Base-by-base conservation (phyloP, 2,888 invertebrate genomes). In the Scaptomyza reducta region DNA sequence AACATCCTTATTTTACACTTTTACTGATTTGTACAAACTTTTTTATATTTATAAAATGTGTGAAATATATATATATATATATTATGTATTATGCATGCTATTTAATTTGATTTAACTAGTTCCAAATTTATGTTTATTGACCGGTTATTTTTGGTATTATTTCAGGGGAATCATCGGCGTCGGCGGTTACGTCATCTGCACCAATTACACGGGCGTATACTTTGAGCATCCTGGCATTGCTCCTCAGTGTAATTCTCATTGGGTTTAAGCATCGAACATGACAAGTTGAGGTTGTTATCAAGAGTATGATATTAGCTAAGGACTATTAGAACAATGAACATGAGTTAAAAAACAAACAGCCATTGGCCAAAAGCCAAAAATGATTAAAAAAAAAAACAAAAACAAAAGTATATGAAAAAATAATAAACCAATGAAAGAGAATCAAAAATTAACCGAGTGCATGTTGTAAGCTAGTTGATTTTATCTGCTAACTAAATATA, bases 161-260 rank as follows among this genome's bases (percentile, higher is more conserved):
- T 53, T 45, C 46, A 91, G 91, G 91, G 63, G 91, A 91, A 88
- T 91, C 91, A 47, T 91, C 91, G 55, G 91, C 91, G 55, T 91
- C 91, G 49, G 92, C 91, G 59, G 91, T 92, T 16, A 91, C 91
- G 70, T 91, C 91, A 78, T 88, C 91, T 69, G 90, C 91, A 61
- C 84, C 91, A 45, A 85, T 86, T 59, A 88, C 88, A 45, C 88
- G 86, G 66, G 89, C 89, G 18, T 90, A 89, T 66, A 86, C 89
- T 29, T 75, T 89, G 55, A 81, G 88, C 71, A 79, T 89, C 51
- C 67, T 90, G 71, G 87, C 80, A 22, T 74, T 90, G 76, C 67
- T 90, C 13, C 74, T 88, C 59, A 84, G 90, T 63, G 79, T 90
- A 54, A 74, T 88, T 41, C 71, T 90, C 57, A 83, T 88, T 47